phyloP scores from a whole-genome alignment of 2,797 vertebrate genomes.

The Eurystomus glaucurus region DNA sequence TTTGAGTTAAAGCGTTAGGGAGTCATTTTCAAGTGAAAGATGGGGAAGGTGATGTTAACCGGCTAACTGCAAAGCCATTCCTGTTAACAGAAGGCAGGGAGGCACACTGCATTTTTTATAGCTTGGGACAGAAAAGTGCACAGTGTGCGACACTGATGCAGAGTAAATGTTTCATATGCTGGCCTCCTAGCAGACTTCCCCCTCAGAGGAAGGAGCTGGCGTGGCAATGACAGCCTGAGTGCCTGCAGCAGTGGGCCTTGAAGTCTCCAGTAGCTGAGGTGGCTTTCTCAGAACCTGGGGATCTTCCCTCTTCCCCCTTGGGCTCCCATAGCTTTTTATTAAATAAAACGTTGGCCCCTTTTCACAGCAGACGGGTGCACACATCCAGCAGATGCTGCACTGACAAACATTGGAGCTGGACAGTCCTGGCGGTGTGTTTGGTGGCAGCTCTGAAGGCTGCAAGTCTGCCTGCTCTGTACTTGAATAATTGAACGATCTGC shows the following conservation, averaged over 20 bases:
- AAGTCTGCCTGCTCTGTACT: not conserved
- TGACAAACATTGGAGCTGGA: fast-evolving
- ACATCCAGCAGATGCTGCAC: not conserved
- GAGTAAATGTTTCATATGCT: constrained; percentile 35
- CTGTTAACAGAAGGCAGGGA: not conserved
- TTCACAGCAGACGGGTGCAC: not conserved
- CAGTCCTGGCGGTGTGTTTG: not conserved
- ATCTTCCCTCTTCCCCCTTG: not conserved
- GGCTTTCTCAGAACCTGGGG: not conserved
- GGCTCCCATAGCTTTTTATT: not conserved
- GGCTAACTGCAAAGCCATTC: not conserved
- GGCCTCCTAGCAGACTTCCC: not conserved
- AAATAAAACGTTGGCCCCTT: not conserved
- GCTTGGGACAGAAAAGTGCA: not conserved
- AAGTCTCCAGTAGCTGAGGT: not conserved
- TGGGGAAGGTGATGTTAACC: not conserved
- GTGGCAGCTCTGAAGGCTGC: not conserved
- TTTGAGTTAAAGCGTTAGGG: not conserved
- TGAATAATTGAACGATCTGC: constrained; percentile 29
- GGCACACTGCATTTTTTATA: constrained; percentile 9
- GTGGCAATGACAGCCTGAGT: not conserved
- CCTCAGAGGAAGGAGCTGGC: not conserved
- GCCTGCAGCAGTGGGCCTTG: not conserved
- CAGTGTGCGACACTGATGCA: not conserved
- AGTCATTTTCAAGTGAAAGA: not conserved